phyloP scores from a whole-genome alignment of 2,113 vertebrate genomes.

The Peucedramus taeniatus region DNA sequence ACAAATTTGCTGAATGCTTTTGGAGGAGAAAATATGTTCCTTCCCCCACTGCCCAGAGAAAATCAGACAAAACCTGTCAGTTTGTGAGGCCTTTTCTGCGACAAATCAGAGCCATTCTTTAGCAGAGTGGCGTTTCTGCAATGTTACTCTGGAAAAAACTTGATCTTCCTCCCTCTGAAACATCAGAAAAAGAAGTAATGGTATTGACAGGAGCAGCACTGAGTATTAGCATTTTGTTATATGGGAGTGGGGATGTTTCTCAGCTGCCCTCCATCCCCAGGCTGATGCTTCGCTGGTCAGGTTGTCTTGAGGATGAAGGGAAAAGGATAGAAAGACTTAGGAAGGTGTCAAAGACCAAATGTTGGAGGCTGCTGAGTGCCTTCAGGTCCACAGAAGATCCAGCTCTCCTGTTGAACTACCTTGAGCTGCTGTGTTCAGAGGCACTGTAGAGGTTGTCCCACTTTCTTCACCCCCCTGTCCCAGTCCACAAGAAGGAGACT shows the following conservation, averaged over 20 bases:
- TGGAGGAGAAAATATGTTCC: conserved; percentile 50
- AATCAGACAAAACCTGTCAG: conserved; percentile 18
- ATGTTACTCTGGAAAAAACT: background rate
- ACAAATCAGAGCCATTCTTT: conserved; percentile 5
- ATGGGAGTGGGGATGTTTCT: background rate
- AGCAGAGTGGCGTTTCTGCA: background rate
- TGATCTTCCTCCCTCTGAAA: background rate
- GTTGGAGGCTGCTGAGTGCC: background rate
- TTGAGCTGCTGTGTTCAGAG: background rate
- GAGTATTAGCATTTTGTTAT: background rate
- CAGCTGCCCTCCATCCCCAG: background rate
- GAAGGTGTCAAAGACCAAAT: background rate
- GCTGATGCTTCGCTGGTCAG: background rate
- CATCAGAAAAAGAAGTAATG: background rate
- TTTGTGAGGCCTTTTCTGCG: background rate
- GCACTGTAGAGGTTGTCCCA: background rate
- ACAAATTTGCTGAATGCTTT: conserved; percentile 65
- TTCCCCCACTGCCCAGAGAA: conserved; percentile 24
- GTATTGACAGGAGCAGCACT: background rate
- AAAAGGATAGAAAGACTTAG: background rate
- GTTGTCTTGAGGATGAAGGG: background rate
- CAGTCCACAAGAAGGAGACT: background rate
- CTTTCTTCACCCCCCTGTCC: background rate
- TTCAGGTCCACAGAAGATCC: background rate
- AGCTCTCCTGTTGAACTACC: background rate